Conservation (phyloP, 2,888 invertebrate species). For the Drosophila nr. medialis region DNA sequence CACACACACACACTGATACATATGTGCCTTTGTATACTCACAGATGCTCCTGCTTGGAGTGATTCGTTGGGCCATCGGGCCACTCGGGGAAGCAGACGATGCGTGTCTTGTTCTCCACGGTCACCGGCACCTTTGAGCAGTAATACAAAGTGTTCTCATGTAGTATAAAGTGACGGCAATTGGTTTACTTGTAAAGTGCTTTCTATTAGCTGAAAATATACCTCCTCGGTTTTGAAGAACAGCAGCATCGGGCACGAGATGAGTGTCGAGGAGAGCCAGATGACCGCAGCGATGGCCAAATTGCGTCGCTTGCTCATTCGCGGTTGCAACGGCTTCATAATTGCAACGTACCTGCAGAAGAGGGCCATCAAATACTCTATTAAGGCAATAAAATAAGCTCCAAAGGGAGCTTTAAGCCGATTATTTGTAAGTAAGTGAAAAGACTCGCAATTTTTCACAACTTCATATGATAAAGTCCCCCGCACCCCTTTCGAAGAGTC, state of each 20-base stretch:
- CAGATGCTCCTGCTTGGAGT: conserved; percentile 90
- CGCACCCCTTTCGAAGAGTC: not conserved
- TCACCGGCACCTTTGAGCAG: conserved; percentile 83
- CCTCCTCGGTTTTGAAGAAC: conserved; percentile 90
- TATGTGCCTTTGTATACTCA: conserved; percentile 86
- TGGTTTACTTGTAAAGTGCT: not conserved
- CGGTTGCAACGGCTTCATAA: conserved; percentile 96
- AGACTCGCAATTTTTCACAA: not conserved
- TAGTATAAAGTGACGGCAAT: not conserved
- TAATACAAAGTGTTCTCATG: conserved; percentile 10
- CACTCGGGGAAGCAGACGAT: conserved; percentile 93
- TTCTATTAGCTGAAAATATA: conserved; percentile 3
- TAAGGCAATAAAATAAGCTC: conserved; percentile 22
- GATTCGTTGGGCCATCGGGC: conserved; percentile 92
- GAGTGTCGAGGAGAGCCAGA: conserved; percentile 92
- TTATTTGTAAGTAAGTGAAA: conserved; percentile 6
- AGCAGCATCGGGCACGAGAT: conserved; percentile 94
- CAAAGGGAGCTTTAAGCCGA: not conserved
- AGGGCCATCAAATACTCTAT: conserved; percentile 1
- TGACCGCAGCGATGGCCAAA: conserved; percentile 91
- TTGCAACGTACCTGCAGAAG: conserved; percentile 94
- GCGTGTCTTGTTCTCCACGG: conserved; percentile 86
- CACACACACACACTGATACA: not conserved
- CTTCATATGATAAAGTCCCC: not conserved
- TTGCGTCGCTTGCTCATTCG: conserved; percentile 94